phyloP scores from a whole-genome alignment of 2,113 vertebrate species.

The Peromyscus californicus region DNA sequence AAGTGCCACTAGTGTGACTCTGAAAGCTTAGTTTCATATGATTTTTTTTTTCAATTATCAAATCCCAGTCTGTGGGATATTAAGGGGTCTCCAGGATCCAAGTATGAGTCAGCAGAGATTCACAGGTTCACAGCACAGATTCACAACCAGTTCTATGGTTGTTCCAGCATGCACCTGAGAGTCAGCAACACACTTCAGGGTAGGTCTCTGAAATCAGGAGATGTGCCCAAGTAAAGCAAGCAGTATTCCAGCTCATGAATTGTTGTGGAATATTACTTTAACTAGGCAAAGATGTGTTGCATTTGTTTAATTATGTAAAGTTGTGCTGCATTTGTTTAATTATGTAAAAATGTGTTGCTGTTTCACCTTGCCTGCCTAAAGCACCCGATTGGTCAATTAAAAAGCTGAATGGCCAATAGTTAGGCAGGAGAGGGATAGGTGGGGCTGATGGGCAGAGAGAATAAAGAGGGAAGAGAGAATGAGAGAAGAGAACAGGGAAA shows the following conservation, averaged over 20 bases:
- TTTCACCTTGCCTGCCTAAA: too few species aligned
- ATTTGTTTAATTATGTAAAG: too few species aligned
- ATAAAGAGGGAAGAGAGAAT: too few species aligned
- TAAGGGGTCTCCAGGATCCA: neutral
- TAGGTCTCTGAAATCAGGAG: slow-evolving; percentile 10
- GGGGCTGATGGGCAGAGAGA: too few species aligned
- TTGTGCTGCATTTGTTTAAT: too few species aligned
- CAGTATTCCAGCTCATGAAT: neutral
- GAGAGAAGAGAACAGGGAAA: too few species aligned
- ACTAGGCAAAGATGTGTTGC: too few species aligned
- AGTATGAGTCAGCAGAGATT: slow-evolving; percentile 5
- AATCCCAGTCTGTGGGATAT: neutral
- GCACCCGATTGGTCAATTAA: too few species aligned
- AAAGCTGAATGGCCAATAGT: too few species aligned
- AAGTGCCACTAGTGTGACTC: slow-evolving; percentile 54
- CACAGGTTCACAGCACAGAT: neutral
- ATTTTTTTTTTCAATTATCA: neutral
- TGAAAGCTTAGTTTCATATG: neutral
- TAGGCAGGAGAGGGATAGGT: too few species aligned
- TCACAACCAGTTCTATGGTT: neutral
- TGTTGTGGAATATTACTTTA: too few species aligned
- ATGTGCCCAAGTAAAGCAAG: neutral
- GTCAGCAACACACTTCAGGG: neutral
- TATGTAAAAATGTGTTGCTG: too few species aligned
- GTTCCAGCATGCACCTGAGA: neutral